Conservation (phyloP, 2,797 vertebrate genomes). For the Ispidina picta region DNA sequence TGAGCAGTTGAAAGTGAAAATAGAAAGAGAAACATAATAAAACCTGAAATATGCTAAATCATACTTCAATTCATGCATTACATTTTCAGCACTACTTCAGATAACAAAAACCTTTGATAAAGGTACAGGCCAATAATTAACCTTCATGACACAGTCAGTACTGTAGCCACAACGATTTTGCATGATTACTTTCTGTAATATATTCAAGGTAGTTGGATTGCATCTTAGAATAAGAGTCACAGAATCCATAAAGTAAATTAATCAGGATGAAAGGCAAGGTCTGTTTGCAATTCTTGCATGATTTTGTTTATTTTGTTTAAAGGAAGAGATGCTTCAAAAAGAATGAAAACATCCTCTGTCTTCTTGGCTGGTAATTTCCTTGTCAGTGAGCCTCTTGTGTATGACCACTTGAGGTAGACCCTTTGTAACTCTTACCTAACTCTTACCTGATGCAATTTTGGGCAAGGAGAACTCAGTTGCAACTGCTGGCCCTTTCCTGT, state of each 20-base stretch:
- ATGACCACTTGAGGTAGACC: not conserved
- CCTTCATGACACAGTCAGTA: not conserved
- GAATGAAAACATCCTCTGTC: not conserved
- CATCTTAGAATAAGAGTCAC: not conserved
- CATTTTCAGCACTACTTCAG: not conserved
- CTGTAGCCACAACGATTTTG: not conserved
- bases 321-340: not conserved
- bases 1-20: not conserved
- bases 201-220: not conserved
- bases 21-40: not conserved
- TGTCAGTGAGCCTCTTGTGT: not conserved
- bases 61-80: not conserved
- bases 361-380: not conserved
- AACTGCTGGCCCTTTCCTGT: not conserved
- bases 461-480: not conserved
- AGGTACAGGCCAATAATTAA: not conserved
- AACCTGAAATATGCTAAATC: not conserved
- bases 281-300: not conserved
- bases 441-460: not conserved
- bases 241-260: not conserved
- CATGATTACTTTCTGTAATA: not conserved
- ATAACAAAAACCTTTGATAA: not conserved
- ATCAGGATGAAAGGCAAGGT: not conserved
- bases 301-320: not conserved
- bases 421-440: rapidly evolving